Evolutionary conservation across 2,888 invertebrate genomes (phyloP).

Genomic region (Eledona agricola): DNA sequence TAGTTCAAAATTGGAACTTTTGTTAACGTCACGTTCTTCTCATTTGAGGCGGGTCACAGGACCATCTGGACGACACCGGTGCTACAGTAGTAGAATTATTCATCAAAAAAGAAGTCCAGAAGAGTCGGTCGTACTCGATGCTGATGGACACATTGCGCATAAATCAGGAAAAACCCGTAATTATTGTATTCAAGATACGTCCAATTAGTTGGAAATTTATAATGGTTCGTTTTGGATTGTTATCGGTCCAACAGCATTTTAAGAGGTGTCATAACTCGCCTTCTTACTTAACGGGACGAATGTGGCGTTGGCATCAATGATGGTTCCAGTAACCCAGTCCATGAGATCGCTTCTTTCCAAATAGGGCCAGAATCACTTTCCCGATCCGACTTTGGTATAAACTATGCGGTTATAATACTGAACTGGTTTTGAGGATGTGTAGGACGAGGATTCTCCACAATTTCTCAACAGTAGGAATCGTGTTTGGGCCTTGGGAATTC

Average conservation of each 20-base stretch:
- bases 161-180: slow-evolving; percentile 23
- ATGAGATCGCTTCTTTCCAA: slow-evolving; percentile 52
- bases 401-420: slow-evolving; percentile 29
- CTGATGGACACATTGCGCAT: slow-evolving; percentile 21
- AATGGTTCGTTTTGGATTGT: slow-evolving; percentile 12
- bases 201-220: slow-evolving; percentile 21
- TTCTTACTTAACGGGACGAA: slow-evolving; percentile 11
- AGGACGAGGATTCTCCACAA: slow-evolving; percentile 25
- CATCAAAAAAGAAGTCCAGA: slow-evolving; percentile 17
- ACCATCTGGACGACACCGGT: too few relatives aligned
- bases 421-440: slow-evolving; percentile 33
- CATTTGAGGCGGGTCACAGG: too few relatives aligned
- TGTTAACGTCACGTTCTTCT: too few relatives aligned
- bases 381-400: slow-evolving; percentile 32
- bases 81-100: slow-evolving; percentile 26
- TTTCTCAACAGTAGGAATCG: too few relatives aligned
- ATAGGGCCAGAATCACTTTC: slow-evolving; percentile 48
- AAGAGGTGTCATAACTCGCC: slow-evolving; percentile 37
- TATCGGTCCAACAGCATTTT: slow-evolving; percentile 34
- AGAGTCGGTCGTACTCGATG: slow-evolving; percentile 18
- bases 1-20: too few relatives aligned
- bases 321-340: slow-evolving; percentile 54
- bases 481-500: too few relatives aligned
- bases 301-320: slow-evolving; percentile 47
- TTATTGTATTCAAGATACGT: slow-evolving; percentile 11